Evolutionary conservation across 2,797 vertebrate genomes (phyloP).

Genomic region (Propithecus deckenii): DNA sequence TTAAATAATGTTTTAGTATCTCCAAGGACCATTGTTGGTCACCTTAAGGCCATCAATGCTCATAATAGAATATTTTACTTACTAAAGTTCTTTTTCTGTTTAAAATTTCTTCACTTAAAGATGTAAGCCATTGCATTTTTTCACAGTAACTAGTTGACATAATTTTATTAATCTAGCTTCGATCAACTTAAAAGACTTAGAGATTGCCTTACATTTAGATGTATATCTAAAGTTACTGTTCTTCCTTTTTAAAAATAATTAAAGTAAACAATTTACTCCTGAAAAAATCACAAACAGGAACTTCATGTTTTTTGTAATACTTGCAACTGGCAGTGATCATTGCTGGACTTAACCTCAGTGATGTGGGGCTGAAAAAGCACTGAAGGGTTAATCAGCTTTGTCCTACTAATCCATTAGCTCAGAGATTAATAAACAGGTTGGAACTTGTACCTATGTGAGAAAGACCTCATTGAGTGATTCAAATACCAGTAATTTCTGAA

Average conservation of each 20-base stretch:
- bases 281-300: background rate
- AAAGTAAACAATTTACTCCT: background rate
- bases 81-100: background rate
- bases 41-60: background rate
- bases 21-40: background rate
- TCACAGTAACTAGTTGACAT: background rate
- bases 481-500: background rate
- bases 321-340: background rate
- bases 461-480: background rate
- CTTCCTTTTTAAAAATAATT: background rate
- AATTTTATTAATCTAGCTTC: background rate
- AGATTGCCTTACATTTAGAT: background rate
- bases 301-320: background rate
- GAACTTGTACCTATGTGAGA: background rate
- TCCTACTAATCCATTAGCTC: background rate
- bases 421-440: background rate
- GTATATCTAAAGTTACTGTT: background rate
- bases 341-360: background rate
- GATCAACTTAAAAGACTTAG: background rate
- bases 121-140: background rate
- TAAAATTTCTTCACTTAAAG: background rate
- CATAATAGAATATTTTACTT: background rate
- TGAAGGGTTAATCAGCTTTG: background rate
- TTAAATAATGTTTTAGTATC: background rate
- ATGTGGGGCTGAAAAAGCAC: background rate